These are phyloP conservation scores for Mesoligia furuncula DNA, from an alignment of 2,888 invertebrate genomes.

Conservation along the genomic window DNA sequence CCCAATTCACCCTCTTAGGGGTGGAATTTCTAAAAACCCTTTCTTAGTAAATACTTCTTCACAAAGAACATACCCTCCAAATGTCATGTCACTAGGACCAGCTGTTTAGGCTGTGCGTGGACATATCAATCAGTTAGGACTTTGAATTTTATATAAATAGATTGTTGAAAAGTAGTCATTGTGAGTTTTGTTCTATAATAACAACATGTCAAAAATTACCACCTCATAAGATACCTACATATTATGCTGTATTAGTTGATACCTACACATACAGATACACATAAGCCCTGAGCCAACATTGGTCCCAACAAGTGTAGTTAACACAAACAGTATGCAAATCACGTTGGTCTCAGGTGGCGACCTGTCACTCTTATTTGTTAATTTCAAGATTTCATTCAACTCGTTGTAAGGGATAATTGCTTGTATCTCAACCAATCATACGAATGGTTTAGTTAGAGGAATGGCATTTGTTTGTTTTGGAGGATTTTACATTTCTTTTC, in stretches of 20 bases:
- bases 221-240: neutral
- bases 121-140: no score
- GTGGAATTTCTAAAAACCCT: no score
- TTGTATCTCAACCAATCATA: constrained; percentile 20
- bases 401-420: constrained; percentile 43
- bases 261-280: neutral
- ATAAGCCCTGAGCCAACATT: constrained; percentile 36
- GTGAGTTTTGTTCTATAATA: neutral
- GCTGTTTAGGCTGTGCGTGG: no score
- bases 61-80: no score
- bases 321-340: constrained; percentile 51
- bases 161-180: neutral
- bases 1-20: no score
- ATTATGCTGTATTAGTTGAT: neutral
- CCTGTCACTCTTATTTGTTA: constrained; percentile 55
- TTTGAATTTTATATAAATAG: no score
- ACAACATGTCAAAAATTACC: no score
- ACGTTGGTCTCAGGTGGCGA: constrained; percentile 52
- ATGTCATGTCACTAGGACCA: no score
- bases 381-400: constrained; percentile 54
- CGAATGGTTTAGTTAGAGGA: constrained; percentile 2
- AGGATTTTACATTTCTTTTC: neutral
- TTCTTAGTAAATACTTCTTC: no score
- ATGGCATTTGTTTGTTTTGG: constrained; percentile 6
- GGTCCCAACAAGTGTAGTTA: constrained; percentile 26